Percentiles rank a stretch among this genome's conserved stretches.
Evolutionary conservation across 2,888 invertebrate genomes (phyloP).

Genomic region (Parthenolecanium corni): DNA sequence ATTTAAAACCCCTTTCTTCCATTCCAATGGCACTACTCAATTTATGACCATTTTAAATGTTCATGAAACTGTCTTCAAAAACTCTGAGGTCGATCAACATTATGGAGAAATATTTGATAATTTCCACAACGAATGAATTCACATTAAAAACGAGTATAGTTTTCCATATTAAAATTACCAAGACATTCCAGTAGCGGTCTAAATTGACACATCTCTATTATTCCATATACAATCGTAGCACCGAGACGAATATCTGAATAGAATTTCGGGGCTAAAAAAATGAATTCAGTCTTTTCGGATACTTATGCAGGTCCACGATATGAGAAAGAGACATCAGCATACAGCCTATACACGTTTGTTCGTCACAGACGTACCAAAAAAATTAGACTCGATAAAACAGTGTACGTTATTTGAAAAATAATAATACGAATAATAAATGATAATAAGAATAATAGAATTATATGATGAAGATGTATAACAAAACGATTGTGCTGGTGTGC

Average conservation of each 20-base stretch:
- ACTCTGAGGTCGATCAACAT: no score
- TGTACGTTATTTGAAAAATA: not conserved
- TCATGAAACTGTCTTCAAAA: no score
- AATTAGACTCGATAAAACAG: not conserved
- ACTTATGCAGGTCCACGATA: not conserved
- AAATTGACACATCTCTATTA: not conserved
- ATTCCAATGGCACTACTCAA: no score
- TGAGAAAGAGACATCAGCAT: constrained; percentile 10
- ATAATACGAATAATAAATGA: constrained; percentile 6
- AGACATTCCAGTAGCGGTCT: not conserved
- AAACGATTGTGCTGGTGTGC: not conserved
- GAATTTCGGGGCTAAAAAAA: not conserved
- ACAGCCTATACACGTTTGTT: not conserved
- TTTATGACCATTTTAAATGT: no score
- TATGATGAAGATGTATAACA: constrained; percentile 12
- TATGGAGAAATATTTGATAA: no score
- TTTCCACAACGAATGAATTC: no score
- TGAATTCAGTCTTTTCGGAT: no score
- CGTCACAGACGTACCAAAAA: not conserved
- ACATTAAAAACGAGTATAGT: no score
- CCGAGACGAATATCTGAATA: not conserved
- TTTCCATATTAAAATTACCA: no score
- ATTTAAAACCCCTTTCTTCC: no score
- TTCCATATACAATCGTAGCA: not conserved
- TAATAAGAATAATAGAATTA: constrained; percentile 17